A percentile compares a stretch with the other conserved stretches of the same genome.
phyloP scores from a whole-genome alignment of 2,113 vertebrate species.

The Falco punctatus region DNA sequence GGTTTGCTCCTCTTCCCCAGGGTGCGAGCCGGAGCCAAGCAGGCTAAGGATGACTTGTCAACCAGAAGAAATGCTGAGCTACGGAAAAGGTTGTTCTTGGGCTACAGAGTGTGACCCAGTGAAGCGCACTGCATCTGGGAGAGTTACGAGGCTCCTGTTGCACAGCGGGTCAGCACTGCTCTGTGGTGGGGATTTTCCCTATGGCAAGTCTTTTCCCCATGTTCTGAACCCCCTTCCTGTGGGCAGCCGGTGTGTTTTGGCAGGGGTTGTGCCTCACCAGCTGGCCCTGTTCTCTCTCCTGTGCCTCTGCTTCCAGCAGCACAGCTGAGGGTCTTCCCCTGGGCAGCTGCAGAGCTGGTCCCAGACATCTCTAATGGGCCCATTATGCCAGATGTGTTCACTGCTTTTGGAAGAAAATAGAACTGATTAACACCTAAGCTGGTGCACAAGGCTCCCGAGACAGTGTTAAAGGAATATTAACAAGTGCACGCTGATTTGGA shows the following conservation, averaged over 20 bases:
- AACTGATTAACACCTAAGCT: constrained; percentile 75
- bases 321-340: constrained; percentile 20
- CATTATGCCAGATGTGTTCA: constrained; percentile 65
- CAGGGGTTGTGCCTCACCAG: background rate
- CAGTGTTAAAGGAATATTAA: constrained; percentile 66
- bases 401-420: constrained; percentile 72
- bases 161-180: background rate
- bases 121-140: background rate
- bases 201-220: background rate
- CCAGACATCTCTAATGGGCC: constrained; percentile 49
- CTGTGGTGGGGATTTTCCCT: background rate
- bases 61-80: background rate
- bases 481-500: constrained; percentile 23
- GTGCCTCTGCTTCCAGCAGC: constrained; percentile 7
- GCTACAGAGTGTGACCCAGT: background rate
- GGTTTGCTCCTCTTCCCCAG: background rate
- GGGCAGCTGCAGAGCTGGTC: constrained; percentile 38
- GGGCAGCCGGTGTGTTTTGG: background rate
- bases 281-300: background rate
- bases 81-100: background rate
- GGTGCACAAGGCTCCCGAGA: constrained; percentile 33
- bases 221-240: background rate
- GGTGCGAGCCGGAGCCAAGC: background rate
- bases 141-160: background rate
- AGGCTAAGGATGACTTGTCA: background rate